Evolutionary conservation across 2,888 invertebrate genomes (phyloP).

Genomic region (Tipula unca): DNA sequence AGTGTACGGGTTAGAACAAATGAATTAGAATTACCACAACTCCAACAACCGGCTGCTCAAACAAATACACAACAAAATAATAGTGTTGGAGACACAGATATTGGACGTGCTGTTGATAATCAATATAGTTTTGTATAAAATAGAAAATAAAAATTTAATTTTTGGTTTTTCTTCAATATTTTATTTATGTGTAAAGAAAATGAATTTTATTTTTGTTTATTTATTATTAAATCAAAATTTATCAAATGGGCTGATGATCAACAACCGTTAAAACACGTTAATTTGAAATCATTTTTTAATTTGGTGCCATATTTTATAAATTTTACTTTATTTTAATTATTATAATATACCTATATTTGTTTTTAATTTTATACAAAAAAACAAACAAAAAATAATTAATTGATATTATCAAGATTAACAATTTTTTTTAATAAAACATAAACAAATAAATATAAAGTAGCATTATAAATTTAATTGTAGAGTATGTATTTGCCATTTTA

Average conservation of each 20-base stretch:
- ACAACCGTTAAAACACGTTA: background rate
- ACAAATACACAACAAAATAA: conserved; percentile 32
- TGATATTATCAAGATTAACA: background rate
- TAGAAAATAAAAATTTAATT: background rate
- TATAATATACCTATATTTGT: background rate
- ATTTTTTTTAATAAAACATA: background rate
- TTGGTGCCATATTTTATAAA: background rate
- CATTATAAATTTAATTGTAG: background rate
- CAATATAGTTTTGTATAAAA: conserved; percentile 66
- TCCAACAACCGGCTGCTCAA: conserved; percentile 27
- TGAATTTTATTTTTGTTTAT: background rate
- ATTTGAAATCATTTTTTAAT: no score
- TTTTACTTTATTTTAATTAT: background rate
- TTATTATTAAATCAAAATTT: background rate
- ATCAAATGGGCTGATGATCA: background rate
- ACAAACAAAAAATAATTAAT: background rate
- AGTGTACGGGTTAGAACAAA: conserved; percentile 43
- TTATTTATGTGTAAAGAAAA: background rate
- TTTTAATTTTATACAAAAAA: background rate
- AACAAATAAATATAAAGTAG: no score
- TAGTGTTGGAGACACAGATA: conserved; percentile 28
- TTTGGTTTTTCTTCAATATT: background rate
- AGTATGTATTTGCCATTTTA: background rate
- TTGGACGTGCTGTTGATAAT: conserved; percentile 66
- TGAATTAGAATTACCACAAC: conserved; percentile 41